Base-by-base conservation (phyloP, 2,113 vertebrate genomes). In the Sapayoa aenigma region DNA sequence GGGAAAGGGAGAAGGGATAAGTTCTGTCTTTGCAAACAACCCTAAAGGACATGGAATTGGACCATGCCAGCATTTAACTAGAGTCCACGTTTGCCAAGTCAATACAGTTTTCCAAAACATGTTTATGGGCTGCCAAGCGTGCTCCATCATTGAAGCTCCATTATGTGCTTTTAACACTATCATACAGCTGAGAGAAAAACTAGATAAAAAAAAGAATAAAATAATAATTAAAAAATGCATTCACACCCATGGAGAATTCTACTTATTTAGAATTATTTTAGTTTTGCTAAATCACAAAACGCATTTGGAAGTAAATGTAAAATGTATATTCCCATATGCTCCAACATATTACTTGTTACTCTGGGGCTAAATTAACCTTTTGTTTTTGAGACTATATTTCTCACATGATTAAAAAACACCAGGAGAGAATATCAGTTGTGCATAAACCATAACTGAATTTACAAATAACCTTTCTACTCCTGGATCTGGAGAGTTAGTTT, bases 391-490 rank as follows among this genome's bases (percentile, higher is more conserved):
- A 92, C 67, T 72, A 0, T n/a, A 56, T 89, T 93, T 92, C 91
- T 94, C 91, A 84, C 68, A 52, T 74, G 73, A 92, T 81, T 84
- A 66, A 89, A 86, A 92, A 89, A 30, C 35, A 71, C n/a, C 60
- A 94, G 22, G 60, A 94, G 35, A 76, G 50, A 91, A 41, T 39
- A 71, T 47, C 44, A 84, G 30, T 47, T 93, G 66, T 87, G 76
- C 73, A 79, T 23, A 83, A 91, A 82, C 66, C 4, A 1, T 75
- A 87, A 87, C 24, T 68, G 84, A 93, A 62, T 87, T 96, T 79
- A 93, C 78, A 90, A 91, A 93, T 89, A 93, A 96, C 79, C 59
- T 96, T 94, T 95, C 59, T 90, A 30, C 65, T 92, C 66, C 56
- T 65, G 74, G 28, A 72, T 82, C 73, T 72, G 47, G 24, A 84